These are phyloP conservation scores for Antitype chi DNA, from an alignment of 2,888 invertebrate species.

Conservation along the genomic window DNA sequence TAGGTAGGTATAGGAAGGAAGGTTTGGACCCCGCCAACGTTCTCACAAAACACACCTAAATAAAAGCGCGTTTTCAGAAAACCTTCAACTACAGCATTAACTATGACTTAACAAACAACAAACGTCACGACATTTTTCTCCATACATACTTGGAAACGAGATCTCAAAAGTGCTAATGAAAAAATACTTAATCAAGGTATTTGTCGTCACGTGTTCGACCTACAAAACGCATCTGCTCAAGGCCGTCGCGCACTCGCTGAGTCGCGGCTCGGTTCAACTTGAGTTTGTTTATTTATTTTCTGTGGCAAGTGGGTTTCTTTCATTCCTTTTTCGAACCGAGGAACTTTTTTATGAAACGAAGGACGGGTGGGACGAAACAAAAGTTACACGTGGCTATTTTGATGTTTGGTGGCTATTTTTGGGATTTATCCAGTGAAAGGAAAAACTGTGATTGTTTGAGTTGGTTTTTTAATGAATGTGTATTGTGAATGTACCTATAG, in stretches of 20 bases:
- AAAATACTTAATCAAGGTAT: slow-evolving; percentile 3
- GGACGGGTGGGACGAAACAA: background rate
- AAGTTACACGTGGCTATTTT: slow-evolving; percentile 12
- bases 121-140: background rate
- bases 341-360: background rate
- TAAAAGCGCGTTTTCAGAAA: background rate
- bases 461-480: slow-evolving; percentile 1
- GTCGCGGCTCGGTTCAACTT: slow-evolving; percentile 14
- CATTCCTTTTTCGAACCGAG: background rate
- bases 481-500: background rate
- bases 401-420: background rate
- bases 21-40: background rate
- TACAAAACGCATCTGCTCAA: slow-evolving; percentile 46
- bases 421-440: background rate
- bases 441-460: background rate
- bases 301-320: slow-evolving; percentile 25
- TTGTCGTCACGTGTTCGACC: slow-evolving; percentile 48
- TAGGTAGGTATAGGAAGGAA: background rate
- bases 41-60: background rate
- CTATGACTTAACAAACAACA: slow-evolving; percentile 1
- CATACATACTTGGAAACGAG: background rate
- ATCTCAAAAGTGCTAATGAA: slow-evolving; percentile 17
- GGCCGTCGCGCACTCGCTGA: slow-evolving; percentile 21
- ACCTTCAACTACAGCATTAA: background rate
- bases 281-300: slow-evolving; percentile 50